Evolutionary conservation across 2,113 vertebrate species (phyloP).

Genomic region (Spilogale gracilis): DNA sequence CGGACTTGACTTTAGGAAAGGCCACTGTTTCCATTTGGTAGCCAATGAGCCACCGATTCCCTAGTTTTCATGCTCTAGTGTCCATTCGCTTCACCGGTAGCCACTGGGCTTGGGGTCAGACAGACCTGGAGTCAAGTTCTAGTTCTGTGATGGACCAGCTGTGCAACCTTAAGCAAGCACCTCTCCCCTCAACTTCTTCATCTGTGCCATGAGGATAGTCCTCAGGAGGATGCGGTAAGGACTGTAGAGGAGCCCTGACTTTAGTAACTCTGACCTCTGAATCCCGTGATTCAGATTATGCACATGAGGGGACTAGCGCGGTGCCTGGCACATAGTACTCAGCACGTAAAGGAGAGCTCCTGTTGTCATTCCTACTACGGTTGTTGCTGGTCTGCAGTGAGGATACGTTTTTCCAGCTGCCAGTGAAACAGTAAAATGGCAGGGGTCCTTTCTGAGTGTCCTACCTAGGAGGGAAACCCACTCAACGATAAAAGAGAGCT

Average conservation of each 20-base stretch:
- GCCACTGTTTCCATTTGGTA: not conserved
- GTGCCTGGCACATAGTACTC: not conserved
- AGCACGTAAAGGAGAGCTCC: not conserved
- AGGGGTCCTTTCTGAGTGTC: not conserved
- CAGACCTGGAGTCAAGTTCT: not conserved
- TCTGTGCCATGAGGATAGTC: not conserved
- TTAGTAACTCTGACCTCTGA: accelerated
- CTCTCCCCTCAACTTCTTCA: not conserved
- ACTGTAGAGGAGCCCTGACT: not conserved
- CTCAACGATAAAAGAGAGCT: not conserved
- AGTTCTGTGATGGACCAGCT: not conserved
- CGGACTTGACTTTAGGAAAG: not conserved
- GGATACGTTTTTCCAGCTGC: not conserved
- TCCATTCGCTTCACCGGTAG: not conserved
- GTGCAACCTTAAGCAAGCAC: not conserved
- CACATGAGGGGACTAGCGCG: not conserved
- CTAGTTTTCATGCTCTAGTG: not conserved
- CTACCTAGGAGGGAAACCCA: not conserved
- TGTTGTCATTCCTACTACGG: not conserved
- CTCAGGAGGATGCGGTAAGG: not conserved
- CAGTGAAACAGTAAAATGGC: not conserved
- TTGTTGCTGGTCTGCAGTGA: not conserved
- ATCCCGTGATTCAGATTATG: accelerated
- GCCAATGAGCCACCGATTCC: not conserved
- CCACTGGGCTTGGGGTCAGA: not conserved